Evolutionary conservation across 2,113 vertebrate genomes (phyloP).

Genomic region (Menidia beryllina): DNA sequence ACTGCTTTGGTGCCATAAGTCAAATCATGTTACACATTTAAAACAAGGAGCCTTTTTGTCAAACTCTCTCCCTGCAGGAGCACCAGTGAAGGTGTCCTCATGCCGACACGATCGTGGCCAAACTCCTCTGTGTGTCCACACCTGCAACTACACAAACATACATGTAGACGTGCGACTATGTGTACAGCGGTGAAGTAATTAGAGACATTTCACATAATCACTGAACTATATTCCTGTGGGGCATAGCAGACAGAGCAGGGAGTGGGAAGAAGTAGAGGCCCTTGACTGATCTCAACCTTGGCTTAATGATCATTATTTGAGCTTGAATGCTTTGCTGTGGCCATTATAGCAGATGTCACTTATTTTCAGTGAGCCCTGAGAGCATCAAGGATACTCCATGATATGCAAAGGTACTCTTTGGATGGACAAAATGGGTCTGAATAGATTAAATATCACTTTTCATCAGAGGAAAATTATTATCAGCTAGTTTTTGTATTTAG

Average conservation of each 20-base stretch:
- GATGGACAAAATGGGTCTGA: neutral
- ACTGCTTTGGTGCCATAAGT: conserved; percentile 63
- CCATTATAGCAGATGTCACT: conserved; percentile 39
- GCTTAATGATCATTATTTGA: conserved; percentile 69
- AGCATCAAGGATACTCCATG: conserved; percentile 29
- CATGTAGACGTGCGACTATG: conserved; percentile 12
- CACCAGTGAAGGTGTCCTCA: conserved; percentile 70
- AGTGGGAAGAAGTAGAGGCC: conserved; percentile 55
- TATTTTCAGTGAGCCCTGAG: conserved; percentile 21
- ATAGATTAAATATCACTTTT: conserved; percentile 8
- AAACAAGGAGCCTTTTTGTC: conserved; percentile 59
- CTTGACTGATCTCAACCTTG: conserved; percentile 78
- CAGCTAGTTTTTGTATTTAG: neutral
- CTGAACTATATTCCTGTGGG: conserved; percentile 65
- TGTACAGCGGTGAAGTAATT: conserved; percentile 66
- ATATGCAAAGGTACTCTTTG: neutral
- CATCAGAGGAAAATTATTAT: neutral
- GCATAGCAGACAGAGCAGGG: conserved; percentile 49
- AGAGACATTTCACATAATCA: conserved; percentile 75
- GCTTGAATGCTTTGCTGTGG: conserved; percentile 62
- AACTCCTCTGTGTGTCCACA: conserved; percentile 25
- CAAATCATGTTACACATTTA: conserved; percentile 65
- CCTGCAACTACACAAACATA: conserved; percentile 2
- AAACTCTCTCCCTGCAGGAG: conserved; percentile 46
- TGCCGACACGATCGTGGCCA: conserved; percentile 41